Percentiles rank a stretch among this genome's conserved stretches.
phyloP scores from a whole-genome alignment of 2,113 vertebrate genomes.

The Nicator chloris region DNA sequence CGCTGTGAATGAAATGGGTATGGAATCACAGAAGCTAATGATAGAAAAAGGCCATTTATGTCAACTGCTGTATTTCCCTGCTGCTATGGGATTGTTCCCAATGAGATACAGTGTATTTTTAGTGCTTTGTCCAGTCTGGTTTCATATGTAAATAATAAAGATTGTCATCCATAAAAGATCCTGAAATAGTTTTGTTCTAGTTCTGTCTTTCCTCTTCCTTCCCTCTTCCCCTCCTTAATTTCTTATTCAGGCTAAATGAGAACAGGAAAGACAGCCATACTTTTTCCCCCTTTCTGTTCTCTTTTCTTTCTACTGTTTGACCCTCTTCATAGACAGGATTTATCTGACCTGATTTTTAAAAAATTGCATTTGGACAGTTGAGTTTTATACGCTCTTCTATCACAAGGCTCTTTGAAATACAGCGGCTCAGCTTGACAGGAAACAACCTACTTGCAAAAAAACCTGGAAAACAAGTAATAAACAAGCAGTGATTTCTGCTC shows the following conservation, averaged over 20 bases:
- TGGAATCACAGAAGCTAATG: conserved; percentile 48
- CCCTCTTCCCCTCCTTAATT: not conserved
- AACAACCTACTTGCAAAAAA: not conserved
- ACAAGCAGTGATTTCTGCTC: not conserved
- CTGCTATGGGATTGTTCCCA: conserved; percentile 19
- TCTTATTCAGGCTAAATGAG: conserved; percentile 43
- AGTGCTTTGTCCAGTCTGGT: conserved; percentile 44
- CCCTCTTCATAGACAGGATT: not conserved
- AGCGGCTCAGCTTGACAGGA: not conserved
- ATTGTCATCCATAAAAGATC: not conserved
- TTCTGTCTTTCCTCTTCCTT: not conserved
- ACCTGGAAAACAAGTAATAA: not conserved
- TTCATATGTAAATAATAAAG: conserved; percentile 58
- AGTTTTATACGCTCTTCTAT: not conserved
- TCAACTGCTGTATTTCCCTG: conserved; percentile 31
- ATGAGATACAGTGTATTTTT: conserved; percentile 1
- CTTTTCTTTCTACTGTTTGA: not conserved
- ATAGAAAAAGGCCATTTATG: conserved; percentile 56
- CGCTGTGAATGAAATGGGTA: conserved; percentile 48
- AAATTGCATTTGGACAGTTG: not conserved
- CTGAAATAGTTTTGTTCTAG: conserved; percentile 39
- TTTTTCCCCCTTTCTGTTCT: not conserved
- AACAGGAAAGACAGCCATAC: not conserved
- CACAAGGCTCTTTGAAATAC: not conserved
- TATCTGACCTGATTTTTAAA: conserved; percentile 38